Evolutionary conservation across 2,113 vertebrate genomes (phyloP).

Genomic region (Xenopus laevis): DNA sequence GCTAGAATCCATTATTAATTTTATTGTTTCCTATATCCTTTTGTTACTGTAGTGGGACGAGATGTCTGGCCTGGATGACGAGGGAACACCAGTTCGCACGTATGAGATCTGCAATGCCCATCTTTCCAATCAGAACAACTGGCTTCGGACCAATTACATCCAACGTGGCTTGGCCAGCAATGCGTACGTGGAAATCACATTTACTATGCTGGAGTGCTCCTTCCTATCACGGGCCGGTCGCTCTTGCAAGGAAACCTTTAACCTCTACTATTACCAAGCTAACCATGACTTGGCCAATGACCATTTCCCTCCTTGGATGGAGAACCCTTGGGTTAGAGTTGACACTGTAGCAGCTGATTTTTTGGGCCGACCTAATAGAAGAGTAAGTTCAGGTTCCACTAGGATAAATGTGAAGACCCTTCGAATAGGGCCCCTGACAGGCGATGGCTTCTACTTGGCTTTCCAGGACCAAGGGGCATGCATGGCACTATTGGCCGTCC

Average conservation of each 20-base stretch:
- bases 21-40: background rate
- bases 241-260: constrained; percentile 83
- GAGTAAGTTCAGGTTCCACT: constrained; percentile 55
- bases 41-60: constrained; percentile 77
- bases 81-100: constrained; percentile 77
- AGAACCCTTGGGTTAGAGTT: constrained; percentile 82
- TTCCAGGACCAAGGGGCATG: constrained; percentile 85
- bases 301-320: constrained; percentile 76
- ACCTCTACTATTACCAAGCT: constrained; percentile 77
- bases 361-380: constrained; percentile 72
- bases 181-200: constrained; percentile 80
- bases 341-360: constrained; percentile 83
- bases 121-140: constrained; percentile 70
- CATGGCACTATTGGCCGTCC: constrained; percentile 80
- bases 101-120: constrained; percentile 73
- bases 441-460: constrained; percentile 81
- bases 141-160: constrained; percentile 80
- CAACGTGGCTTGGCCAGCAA: constrained; percentile 66
- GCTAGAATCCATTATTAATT: no score
- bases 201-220: constrained; percentile 85
- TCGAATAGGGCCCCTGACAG: constrained; percentile 72
- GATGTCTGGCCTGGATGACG: constrained; percentile 77
- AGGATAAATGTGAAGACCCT: constrained; percentile 79
- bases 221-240: constrained; percentile 66
- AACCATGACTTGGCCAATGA: constrained; percentile 69